Base-by-base conservation (phyloP, 2,797 vertebrate species). In the Chelon labrosus region DNA sequence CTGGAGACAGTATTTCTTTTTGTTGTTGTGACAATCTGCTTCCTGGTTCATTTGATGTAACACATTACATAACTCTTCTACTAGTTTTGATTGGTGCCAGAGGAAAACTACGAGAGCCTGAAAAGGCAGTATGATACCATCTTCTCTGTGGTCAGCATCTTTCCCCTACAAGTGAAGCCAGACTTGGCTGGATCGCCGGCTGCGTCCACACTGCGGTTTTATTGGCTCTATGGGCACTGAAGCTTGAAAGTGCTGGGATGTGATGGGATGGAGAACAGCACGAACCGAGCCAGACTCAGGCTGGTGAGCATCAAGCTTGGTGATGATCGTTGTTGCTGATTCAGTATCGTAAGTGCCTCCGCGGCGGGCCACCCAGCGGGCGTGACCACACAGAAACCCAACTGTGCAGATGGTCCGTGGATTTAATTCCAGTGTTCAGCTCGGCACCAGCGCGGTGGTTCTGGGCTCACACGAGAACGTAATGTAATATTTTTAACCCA, bases 331-430 rank as follows among this genome's bases (percentile, higher is more conserved):
- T 89, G 90, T 38, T 89, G 90, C 88, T 91, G 83, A 93, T 89
- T 93, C 86, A 88, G 88, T 71, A 77, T 86, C 73, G 31, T 59
- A 79, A 90, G 82, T 84, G 64, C 47, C 83, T 85, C 79, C 69
- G 82, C 35, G 31, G 42, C 50, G 17, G 93, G 82, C 94, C 92
- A 94, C 91, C 91, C 92, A 90, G 87, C 56, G 57, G 59, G 64
- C 67, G 16, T 68, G 77, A 85, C 86, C 77, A 82, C 86, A 91
- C 70, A 46, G 81, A 87, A 73, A 74, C 83, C 77, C 71, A 55
- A 73, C 70, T 49, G 68, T 63, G 63, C 89, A 93, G 83, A 89
- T 85, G 81, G 62, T 53, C 16, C 55, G 38, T 27, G 39, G 70
- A n/a, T 60, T 49, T 39, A 69, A 58, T 52, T 66, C 52, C 46